phyloP scores from a whole-genome alignment of 2,888 invertebrate species.

The Drosophila algonquin region DNA sequence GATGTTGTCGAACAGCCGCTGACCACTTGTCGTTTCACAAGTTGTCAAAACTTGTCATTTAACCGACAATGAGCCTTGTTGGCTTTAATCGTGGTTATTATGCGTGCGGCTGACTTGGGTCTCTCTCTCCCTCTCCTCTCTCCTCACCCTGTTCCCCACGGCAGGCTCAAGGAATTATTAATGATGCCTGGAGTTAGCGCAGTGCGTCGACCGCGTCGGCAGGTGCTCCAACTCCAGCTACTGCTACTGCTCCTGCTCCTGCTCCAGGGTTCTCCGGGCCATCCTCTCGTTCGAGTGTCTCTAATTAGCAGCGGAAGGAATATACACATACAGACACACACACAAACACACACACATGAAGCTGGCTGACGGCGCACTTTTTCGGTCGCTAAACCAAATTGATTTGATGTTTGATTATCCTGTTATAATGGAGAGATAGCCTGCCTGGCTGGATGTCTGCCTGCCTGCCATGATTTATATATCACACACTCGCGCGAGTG shows the following conservation, averaged over 20 bases:
- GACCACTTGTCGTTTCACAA: conserved; percentile 80
- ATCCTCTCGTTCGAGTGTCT: conserved; percentile 51
- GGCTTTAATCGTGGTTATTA: conserved; percentile 83
- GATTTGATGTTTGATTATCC: conserved; percentile 49
- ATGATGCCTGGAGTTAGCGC: conserved; percentile 57
- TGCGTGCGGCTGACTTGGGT: conserved; percentile 68
- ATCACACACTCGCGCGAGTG: conserved; percentile 47
- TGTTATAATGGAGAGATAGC: conserved; percentile 9
- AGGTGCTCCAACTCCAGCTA: conserved; percentile 55
- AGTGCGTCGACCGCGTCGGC: conserved; percentile 56
- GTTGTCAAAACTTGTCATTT: conserved; percentile 83
- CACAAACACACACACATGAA: too few relatives aligned
- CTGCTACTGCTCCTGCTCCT: conserved; percentile 9
- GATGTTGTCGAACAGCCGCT: conserved; percentile 43
- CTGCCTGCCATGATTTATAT: conserved; percentile 72
- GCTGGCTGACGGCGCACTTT: neutral
- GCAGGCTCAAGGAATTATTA: conserved; percentile 63
- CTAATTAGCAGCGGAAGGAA: conserved; percentile 59
- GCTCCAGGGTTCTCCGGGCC: neutral
- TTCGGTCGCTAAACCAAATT: neutral
- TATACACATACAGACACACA: neutral
- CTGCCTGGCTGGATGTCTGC: conserved; percentile 1
- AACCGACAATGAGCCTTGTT: conserved; percentile 83
- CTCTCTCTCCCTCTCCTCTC: conserved; percentile 10
- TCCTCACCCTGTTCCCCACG: neutral